Base-by-base conservation (phyloP, 2,888 invertebrate species). In the Melipona beecheii region DNA sequence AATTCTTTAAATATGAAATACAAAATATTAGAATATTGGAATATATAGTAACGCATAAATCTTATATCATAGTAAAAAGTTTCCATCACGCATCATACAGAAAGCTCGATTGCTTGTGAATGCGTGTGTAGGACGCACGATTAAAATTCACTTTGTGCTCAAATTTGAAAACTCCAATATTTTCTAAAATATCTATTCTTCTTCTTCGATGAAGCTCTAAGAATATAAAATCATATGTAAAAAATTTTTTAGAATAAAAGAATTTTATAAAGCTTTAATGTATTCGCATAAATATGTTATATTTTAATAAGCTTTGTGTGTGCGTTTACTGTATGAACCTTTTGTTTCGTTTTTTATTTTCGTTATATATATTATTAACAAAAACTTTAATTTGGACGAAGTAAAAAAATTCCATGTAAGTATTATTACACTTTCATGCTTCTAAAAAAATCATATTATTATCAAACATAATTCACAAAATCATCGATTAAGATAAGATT, bases 71-170 rank as follows among this genome's bases (percentile, higher is more conserved):
- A 43, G 56, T 75, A 66, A 90, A 91, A 91, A 91, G 78, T 92
- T 92, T 91, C 91, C 91, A 92, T 92, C 89, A 91, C 90, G 90
- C 86, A 84, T 75, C 81, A 73, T 74, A 77, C 78, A 83, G 83
- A 84, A 78, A 88, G 64, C 77, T 64, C 43, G 60, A 79, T 64
- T 77, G 78, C 82, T 78, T 79, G 65, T 68, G 50, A 56, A 64
- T 79, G 68, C 58, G 72, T 80, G 72, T 50, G 58, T 64, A 60
- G 27, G 68, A 86, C n/a, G 13, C 69, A 36, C 75, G 74, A 83
- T 87, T 80, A 84, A 71, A 31, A 81, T 82, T 76, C 76, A 27
- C 72, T 49, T 81, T 70, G 36, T 15, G n/a, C 17, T 21, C 19
- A 49, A 75, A 62, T 75, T 52, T 43, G 43, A 43, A 15, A 66